Evolutionary conservation across 2,888 invertebrate species (phyloP), one percentile per base, ranked within the genome.

Genomic region (Drosophila vallismaia): DNA sequence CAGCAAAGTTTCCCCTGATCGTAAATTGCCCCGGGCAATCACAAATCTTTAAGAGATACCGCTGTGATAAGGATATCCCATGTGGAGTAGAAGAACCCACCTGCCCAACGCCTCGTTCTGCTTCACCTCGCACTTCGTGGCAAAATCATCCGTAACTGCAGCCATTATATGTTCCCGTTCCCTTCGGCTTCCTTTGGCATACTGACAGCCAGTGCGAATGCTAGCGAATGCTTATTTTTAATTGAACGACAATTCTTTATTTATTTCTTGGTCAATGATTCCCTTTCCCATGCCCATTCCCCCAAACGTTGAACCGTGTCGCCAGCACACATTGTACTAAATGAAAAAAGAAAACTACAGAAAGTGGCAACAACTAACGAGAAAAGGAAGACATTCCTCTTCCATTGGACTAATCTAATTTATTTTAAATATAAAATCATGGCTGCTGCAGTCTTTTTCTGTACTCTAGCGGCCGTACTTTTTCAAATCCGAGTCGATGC

Each of bases 1-100:
- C 0, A 94, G 80, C 24, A 94, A 89, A 5, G 91, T 92, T 78
- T 94, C 94, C 0, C 94, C 94, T 0, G 93, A 89, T 67, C 91
- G 92, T 28, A 94, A 88, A 77, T 93, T 92, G 64, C 90, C 90
- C 0, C 92, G 90, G 10, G 94, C 94, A 40, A 93, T 91, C 55
- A 87, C 71, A 71, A 77, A 88, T 56, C 75, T 84, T 38, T 0
- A 19, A 9, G 24, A 5, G 4, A 38, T 2, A 9, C 0, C 19
- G 5, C 9, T 8, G 5, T 24, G 45, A 38, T n/a, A n/a, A 9
- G 7, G 10, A 14, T 6, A 6, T 0, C 9, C 10, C n/a, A 44
- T 29, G n/a, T 9, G 31, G 9, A 31, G 5, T 10, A 12, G 42
- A 10, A 26, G 42, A 42, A 42, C 69, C 49, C 72, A 91, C 91